Conservation (phyloP, 1,140 invertebrate genomes). For the Euwallacea fornicatus region DNA sequence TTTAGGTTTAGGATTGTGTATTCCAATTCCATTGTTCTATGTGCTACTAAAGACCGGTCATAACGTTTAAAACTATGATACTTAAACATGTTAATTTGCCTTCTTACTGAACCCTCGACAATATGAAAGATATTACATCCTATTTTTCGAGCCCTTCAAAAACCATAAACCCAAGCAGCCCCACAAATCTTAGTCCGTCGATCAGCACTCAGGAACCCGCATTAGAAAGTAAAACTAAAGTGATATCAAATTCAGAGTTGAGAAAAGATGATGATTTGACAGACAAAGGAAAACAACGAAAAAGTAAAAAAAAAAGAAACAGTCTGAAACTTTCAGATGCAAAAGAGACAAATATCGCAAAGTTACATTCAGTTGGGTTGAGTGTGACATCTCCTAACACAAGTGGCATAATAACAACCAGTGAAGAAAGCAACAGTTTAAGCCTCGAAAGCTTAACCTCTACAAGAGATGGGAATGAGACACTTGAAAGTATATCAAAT, state of each 20-base stretch:
- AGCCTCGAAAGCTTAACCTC: background rate
- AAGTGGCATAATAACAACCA: background rate
- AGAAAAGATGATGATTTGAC: background rate
- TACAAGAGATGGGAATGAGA: conserved; percentile 8
- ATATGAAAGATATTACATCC: conserved; percentile 37
- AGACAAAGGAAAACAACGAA: background rate
- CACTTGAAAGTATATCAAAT: no score
- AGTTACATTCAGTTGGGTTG: conserved; percentile 36
- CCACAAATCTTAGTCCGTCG: background rate
- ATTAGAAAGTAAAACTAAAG: no score
- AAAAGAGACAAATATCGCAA: conserved; percentile 32
- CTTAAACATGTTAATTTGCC: no score
- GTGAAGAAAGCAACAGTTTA: background rate
- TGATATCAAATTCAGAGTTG: no score
- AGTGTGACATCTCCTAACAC: conserved; percentile 36
- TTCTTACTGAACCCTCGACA: background rate
- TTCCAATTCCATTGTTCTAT: no score
- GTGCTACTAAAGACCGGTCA: no score
- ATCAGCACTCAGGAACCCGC: background rate
- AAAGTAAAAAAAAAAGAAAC: conserved; percentile 30
- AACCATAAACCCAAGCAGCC: background rate
- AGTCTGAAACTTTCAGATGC: conserved; percentile 38
- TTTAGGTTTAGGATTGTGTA: no score
- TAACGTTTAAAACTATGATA: no score
- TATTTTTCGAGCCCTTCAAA: conserved; percentile 37